Conservation (phyloP, 2,888 invertebrate genomes). For the Rhagonycha fulva region DNA sequence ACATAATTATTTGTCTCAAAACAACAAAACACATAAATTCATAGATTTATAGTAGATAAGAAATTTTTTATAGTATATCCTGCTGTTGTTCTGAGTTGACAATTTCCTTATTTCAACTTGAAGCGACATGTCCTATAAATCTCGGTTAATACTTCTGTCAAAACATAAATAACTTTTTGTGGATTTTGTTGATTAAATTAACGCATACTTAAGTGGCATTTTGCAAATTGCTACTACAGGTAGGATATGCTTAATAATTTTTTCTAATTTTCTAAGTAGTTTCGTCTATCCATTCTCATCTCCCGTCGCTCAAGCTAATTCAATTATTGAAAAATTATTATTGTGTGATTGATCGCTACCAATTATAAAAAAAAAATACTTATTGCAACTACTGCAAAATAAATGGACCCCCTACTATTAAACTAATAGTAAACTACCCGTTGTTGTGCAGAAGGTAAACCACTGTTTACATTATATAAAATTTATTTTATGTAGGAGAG, state of each 20-base stretch:
- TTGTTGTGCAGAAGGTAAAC: constrained; percentile 17
- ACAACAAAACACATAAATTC: too few relatives aligned
- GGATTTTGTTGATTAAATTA: background rate
- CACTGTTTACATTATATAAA: constrained; percentile 8
- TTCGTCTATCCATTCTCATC: background rate
- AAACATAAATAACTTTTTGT: background rate
- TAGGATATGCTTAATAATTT: background rate
- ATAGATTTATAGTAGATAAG: too few relatives aligned
- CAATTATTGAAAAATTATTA: background rate
- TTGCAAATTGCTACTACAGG: background rate
- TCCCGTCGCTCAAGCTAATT: background rate
- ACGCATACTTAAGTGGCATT: background rate
- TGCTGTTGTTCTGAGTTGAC: too few relatives aligned
- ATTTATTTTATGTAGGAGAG: background rate
- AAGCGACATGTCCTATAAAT: background rate
- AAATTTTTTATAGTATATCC: too few relatives aligned
- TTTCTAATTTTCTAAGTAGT: background rate
- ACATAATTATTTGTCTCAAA: too few relatives aligned
- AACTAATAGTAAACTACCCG: constrained; percentile 15
- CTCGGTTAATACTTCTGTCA: background rate
- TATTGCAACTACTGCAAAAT: constrained; percentile 11
- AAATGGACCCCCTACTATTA: constrained; percentile 13
- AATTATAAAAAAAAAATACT: background rate
- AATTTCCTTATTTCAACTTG: background rate
- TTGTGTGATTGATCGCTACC: background rate